These are phyloP conservation scores for Neosalanx taihuensis DNA, from an alignment of 2,797 vertebrate genomes.

Conservation along the genomic window DNA sequence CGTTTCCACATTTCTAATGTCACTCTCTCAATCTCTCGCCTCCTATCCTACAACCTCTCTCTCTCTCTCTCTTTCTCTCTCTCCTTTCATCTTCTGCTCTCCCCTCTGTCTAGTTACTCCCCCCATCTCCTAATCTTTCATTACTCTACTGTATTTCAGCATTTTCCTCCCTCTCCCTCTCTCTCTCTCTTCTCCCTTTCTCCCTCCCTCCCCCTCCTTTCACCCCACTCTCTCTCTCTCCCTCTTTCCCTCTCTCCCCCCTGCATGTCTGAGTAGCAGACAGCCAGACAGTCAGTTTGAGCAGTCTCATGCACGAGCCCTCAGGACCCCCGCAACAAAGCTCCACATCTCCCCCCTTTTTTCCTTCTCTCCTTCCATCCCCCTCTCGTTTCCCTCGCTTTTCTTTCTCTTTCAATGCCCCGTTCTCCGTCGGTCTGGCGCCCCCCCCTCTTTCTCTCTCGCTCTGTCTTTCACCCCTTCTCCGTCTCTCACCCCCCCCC, in stretches of 20 bases:
- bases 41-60: neutral
- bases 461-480: neutral
- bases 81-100: slow-evolving; percentile 10
- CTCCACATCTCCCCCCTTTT: slow-evolving; percentile 12
- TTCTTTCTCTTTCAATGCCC: slow-evolving; percentile 14
- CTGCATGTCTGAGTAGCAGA: slow-evolving; percentile 74
- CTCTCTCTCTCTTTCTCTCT: neutral
- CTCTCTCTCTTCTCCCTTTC: neutral
- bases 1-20: slow-evolving; percentile 4
- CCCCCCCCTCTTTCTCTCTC: neutral
- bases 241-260: slow-evolving; percentile 35
- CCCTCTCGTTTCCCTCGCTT: slow-evolving; percentile 31
- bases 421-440: too few species aligned
- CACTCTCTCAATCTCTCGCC: neutral
- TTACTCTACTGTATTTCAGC: slow-evolving; percentile 4
- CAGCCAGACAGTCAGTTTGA: slow-evolving; percentile 71
- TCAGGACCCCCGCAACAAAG: slow-evolving; percentile 57
- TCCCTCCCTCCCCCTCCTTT: slow-evolving; percentile 27
- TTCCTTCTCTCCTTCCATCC: slow-evolving; percentile 11
- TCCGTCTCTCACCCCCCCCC: too few species aligned
- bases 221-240: slow-evolving; percentile 35
- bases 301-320: slow-evolving; percentile 53
- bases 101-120: neutral
- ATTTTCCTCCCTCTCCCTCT: neutral
- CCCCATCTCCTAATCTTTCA: neutral